Evolutionary conservation across 35 echinoderm and acorn worm genomes (phyloP), one percentile per base, ranked within the genome.

Genomic region (Apostichopus parvimensis): DNA sequence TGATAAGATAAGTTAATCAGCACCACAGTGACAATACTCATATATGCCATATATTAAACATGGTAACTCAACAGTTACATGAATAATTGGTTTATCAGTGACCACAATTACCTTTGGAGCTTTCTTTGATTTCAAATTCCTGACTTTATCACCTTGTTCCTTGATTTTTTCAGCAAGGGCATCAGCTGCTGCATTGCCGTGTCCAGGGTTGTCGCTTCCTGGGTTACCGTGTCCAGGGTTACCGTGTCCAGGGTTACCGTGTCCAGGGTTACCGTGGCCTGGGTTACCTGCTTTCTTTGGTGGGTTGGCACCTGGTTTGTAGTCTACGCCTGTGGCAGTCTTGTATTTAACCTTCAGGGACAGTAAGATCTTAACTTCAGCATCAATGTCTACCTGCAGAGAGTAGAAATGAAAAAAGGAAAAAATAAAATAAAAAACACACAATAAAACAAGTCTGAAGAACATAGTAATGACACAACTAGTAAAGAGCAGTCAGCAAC

Each of bases 311-410:
- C 73, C 75, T 77, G 94, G 95, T 86, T 99, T 99, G 71, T 96
- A 96, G 62, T 99, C 93, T 18, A 62, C 56, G 0, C 97, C 97
- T n/a, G 89, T 94, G 56, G 79, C 22, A 14, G 87, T 91, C 84
- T 99, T 99, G 91, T 99, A 99, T 26, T 99, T 89, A 15, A 53
- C 92, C 73, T 99, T 99, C 75, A 99, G 56, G 14, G 95, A 93
- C 23, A 96, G 79, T 11, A 99, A 92, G 60, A 82, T 59, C 90
- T 96, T 96, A 12, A 96, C 91, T 83, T 55, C 97, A 61, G 73
- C 93, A 92, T 96, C 97, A 77, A 94, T 79, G 78, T 93, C 82
- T 14, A 82, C 73, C 97, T 99, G 45, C 0, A 85, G 17, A 77
- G 11, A 68, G 11, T 45, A 45, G 34, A 45, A 45, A 61, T 61